These are phyloP conservation scores for Cephalopholis sonnerati DNA, from an alignment of 2,113 vertebrate species.

Conservation along the genomic window DNA sequence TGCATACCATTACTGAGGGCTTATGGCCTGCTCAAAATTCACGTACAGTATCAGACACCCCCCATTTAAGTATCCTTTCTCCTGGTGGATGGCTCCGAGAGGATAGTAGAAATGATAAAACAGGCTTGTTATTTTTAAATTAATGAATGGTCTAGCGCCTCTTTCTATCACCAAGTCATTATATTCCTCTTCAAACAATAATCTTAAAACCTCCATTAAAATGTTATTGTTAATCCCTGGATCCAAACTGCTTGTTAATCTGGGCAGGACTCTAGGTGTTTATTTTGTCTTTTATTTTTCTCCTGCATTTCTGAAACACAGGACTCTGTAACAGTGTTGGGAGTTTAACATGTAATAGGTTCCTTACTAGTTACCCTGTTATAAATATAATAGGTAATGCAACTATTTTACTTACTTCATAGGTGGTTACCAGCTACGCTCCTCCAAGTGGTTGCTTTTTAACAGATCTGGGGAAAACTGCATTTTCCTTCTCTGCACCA, in stretches of 20 bases:
- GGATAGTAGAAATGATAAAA: slow-evolving; percentile 16
- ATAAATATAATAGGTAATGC: too few species aligned
- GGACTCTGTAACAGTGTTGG: not conserved
- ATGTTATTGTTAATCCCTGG: not conserved
- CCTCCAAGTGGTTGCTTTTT: too few species aligned
- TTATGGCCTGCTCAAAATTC: slow-evolving; percentile 34
- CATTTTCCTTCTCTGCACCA: too few species aligned
- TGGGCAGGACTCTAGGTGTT: not conserved
- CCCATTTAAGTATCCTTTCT: not conserved
- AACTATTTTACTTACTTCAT: too few species aligned
- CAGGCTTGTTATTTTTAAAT: not conserved
- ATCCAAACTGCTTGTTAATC: not conserved
- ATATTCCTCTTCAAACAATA: not conserved
- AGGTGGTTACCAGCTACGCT: too few species aligned
- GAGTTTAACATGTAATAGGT: too few species aligned
- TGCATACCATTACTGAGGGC: slow-evolving; percentile 4
- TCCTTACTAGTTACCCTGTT: too few species aligned
- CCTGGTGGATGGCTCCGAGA: not conserved
- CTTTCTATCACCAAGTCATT: not conserved
- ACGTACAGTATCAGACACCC: not conserved
- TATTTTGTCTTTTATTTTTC: not conserved
- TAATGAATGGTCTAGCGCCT: not conserved
- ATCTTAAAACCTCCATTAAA: not conserved
- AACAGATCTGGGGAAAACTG: too few species aligned
- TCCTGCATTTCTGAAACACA: not conserved